Evolutionary conservation across 2,113 vertebrate genomes (phyloP).

Genomic region (Noturus placidus): DNA sequence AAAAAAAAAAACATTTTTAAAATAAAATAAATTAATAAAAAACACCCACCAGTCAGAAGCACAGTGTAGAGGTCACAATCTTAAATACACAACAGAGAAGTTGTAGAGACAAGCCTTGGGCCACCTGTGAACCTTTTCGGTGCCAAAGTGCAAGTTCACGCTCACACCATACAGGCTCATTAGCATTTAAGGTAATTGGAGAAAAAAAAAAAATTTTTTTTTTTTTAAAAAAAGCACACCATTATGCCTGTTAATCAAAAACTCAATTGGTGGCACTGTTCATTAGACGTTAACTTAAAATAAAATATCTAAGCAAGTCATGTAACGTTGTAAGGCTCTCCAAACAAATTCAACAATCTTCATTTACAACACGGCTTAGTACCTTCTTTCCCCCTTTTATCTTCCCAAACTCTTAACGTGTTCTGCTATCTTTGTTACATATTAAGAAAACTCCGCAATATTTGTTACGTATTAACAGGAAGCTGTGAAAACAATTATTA

Average conservation of each 20-base stretch:
- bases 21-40: neutral
- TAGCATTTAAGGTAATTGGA: neutral
- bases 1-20: neutral
- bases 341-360: neutral
- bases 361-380: neutral
- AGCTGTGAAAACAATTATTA: neutral
- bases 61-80: neutral
- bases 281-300: neutral
- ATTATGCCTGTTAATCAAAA: neutral
- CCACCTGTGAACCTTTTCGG: neutral
- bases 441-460: neutral
- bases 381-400: neutral
- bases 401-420: no score
- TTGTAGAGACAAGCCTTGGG: neutral
- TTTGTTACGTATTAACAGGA: neutral
- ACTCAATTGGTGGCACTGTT: rapidly evolving
- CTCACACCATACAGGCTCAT: neutral
- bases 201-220: no score
- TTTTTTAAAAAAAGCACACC: neutral
- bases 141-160: neutral
- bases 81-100: neutral
- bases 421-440: neutral
- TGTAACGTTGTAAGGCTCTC: neutral
- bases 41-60: neutral
- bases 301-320: neutral